Evolutionary conservation across 2,888 invertebrate species (phyloP), one percentile per base, ranked within the genome.

Genomic region (Diadegma fenestrale): DNA sequence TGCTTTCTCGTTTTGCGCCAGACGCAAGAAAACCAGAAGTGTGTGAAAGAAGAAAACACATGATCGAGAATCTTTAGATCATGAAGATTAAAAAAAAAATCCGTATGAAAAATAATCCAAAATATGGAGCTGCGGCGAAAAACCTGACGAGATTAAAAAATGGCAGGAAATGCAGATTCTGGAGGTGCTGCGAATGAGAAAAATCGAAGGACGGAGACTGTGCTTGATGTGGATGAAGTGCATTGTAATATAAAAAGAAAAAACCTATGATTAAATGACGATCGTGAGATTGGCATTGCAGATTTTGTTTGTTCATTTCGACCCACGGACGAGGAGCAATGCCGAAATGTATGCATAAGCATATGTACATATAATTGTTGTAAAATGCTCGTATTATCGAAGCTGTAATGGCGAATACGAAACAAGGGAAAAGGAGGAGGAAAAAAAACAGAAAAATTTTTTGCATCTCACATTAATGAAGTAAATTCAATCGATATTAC

Each of bases 401-500:
- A 72, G 43, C 63, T 71, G 63, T 71, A 37, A 69, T 14, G 58
- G 26, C 26, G 45, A 64, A 73, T 17, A 77, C 68, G 68, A 80
- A 30, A 75, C 48, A 75, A n/a, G 45, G 19, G 45, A 63, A 4
- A 7, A n/a, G 37, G 43, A 61, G 72, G 80, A 89, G 87, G 88
- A 88, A 87, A 90, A 85, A 90, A 89, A 87, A 88, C n/a, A n/a
- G n/a, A 88, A 88, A 86, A 88, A 89, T 89, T 64, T 91, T 89
- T 90, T 90, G 90, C 89, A 90, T 91, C 90, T 89, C 89, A 88
- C 89, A 90, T 90, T 90, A 89, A 89, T 88, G 88, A 90, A 90
- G 89, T 90, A 82, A 91, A 90, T 87, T 90, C 43, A 76, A 76
- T 89, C 88, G 88, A 89, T 89, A 90, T 89, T 88, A 89, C 87